Base-by-base conservation (phyloP, 2,797 vertebrate species). In the Huso huso region DNA sequence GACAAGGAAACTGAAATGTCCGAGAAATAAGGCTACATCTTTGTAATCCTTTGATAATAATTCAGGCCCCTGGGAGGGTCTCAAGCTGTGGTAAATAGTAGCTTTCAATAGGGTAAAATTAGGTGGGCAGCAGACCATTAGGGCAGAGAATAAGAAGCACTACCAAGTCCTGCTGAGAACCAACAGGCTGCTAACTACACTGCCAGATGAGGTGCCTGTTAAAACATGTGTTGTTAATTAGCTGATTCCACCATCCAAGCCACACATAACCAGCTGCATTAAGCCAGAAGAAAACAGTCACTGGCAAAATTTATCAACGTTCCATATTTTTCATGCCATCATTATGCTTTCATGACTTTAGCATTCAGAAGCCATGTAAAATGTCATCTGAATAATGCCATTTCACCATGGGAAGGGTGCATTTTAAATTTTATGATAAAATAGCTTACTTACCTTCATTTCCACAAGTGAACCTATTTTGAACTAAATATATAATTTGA, bases 21-120 rank as follows among this genome's bases (percentile, higher is more conserved):
- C 90, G 88, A 86, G 88, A 88, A 87, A 86, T 81, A 89, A 89
- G 85, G 86, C 90, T 89, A 88, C 89, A 89, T 91, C 87, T 88
- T 86, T 87, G 81, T 90, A 90, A 91, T 91, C 89, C 90, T 91
- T 90, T 90, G 90, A 90, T 91, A 91, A 90, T 91, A 91, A 91
- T 89, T 91, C 88, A 89, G 87, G 87, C 90, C 89, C 89, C 90
- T 88, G 88, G 88, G 88, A 91, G 88, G 88, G 88, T 87, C 82
- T 89, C 89, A 90, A 90, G 88, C 89, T 89, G 90, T 53, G 87
- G 88, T 90, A 91, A 91, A 87, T 88, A 90, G 88, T 86, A 85
- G 84, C 85, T 89, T 87, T 91, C 90, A 91, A 91, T 91, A 91
- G 88, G 89, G 87, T 86, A 86, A 88, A 91, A 91, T 91, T 87